phyloP scores from a whole-genome alignment of 2,888 invertebrate genomes.

The Yponomeuta malinellus region DNA sequence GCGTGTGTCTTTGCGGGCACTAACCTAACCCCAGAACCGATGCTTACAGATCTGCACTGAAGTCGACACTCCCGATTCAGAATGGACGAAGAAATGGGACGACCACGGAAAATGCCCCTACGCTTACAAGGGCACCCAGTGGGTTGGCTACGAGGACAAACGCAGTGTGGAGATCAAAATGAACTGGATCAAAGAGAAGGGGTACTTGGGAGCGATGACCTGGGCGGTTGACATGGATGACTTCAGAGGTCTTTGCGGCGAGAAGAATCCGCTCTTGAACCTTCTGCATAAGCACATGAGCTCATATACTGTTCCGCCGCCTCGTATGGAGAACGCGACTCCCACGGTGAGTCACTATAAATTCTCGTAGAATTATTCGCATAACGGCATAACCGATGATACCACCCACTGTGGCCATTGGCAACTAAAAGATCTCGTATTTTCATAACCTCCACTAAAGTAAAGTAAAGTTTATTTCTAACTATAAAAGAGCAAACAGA shows the following conservation, averaged over 20 bases:
- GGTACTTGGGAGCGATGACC: constrained; percentile 88
- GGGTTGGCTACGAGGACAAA: constrained; percentile 93
- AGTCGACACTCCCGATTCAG: constrained; percentile 79
- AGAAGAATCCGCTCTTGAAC: constrained; percentile 83
- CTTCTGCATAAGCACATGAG: constrained; percentile 84
- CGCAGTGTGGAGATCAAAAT: constrained; percentile 90
- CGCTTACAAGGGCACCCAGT: constrained; percentile 90
- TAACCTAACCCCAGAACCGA: too few relatives aligned
- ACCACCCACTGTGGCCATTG: too few relatives aligned
- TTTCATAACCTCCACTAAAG: too few relatives aligned
- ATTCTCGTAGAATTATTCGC: not conserved
- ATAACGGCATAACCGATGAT: not conserved
- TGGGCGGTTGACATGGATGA: constrained; percentile 97
- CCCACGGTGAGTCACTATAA: constrained; percentile 75
- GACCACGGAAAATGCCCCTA: constrained; percentile 88
- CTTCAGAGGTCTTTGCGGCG: constrained; percentile 88
- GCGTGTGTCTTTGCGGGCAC: not conserved
- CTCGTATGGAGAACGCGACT: constrained; percentile 77
- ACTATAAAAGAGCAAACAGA: too few relatives aligned
- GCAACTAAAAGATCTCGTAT: too few relatives aligned
- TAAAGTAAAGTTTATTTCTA: too few relatives aligned
- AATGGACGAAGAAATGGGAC: constrained; percentile 92
- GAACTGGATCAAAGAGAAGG: constrained; percentile 89
- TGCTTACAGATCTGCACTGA: constrained; percentile 84
- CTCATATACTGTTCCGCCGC: constrained; percentile 80